A percentile compares a stretch with the other conserved stretches of the same genome.
Conservation (phyloP, 1,140 invertebrate genomes). For the Eciton burchellii region DNA sequence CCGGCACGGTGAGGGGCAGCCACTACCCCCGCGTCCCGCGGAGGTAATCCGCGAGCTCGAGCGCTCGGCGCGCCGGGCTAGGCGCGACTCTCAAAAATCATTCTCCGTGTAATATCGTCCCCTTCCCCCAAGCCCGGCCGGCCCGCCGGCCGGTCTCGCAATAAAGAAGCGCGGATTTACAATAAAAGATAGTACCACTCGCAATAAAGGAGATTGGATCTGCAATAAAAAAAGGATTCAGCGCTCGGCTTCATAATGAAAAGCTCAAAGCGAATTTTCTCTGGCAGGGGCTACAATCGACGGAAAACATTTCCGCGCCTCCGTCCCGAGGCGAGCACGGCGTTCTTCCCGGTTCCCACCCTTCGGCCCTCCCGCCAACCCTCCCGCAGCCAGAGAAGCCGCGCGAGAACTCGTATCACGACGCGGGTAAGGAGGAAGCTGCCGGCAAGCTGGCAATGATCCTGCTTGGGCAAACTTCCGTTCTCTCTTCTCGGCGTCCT, state of each 20-base stretch:
- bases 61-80: conserved; percentile 20
- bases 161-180: conserved; percentile 61
- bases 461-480: conserved; percentile 23
- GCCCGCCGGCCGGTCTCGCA: conserved; percentile 39
- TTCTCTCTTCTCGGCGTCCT: too few relatives aligned
- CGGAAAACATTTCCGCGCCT: conserved; percentile 60
- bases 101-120: conserved; percentile 51
- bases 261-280: conserved; percentile 63
- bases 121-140: too few relatives aligned
- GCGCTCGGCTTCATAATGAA: conserved; percentile 59
- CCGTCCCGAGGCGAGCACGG: conserved; percentile 9
- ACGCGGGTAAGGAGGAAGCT: conserved; percentile 19
- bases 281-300: conserved; percentile 34
- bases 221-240: conserved; percentile 61
- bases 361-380: neutral
- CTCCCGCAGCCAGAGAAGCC: neutral
- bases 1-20: neutral
- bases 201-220: conserved; percentile 61
- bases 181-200: conserved; percentile 58
- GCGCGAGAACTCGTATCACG: conserved; percentile 1
- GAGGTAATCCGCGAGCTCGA: conserved; percentile 26
- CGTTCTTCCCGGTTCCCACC: neutral
- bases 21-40: neutral
- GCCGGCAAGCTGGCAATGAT: conserved; percentile 41
- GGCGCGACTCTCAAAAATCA: conserved; percentile 52